A percentile compares a stretch with the other conserved stretches of the same genome.
Evolutionary conservation across 2,888 invertebrate genomes (phyloP).

Genomic region (Hypercompe scribonia): DNA sequence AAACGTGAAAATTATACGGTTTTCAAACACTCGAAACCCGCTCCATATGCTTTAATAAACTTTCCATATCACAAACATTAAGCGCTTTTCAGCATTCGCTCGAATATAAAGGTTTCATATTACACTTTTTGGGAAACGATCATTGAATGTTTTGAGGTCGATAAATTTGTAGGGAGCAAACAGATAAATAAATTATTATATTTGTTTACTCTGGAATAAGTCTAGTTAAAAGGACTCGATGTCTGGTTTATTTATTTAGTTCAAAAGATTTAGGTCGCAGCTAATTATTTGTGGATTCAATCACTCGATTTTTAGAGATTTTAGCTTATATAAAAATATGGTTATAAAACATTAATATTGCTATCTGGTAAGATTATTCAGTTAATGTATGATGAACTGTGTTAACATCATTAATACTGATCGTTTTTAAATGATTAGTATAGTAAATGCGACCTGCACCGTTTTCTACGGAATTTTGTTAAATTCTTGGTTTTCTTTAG

Average conservation of each 20-base stretch:
- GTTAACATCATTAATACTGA: background rate
- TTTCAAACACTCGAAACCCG: conserved; percentile 46
- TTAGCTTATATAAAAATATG: background rate
- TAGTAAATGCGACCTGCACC: too few species aligned
- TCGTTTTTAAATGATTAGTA: background rate
- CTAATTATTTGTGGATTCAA: background rate
- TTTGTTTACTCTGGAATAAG: background rate
- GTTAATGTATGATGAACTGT: too few species aligned
- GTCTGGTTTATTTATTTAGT: background rate
- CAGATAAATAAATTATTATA: conserved; percentile 9
- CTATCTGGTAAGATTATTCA: background rate
- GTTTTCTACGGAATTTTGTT: too few species aligned
- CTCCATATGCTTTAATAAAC: conserved; percentile 55
- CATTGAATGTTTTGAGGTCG: background rate
- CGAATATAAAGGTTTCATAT: conserved; percentile 2
- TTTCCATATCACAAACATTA: conserved; percentile 47
- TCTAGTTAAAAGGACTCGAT: background rate
- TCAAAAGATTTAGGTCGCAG: background rate
- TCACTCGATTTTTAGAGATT: background rate
- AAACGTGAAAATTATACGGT: conserved; percentile 71
- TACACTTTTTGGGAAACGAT: background rate
- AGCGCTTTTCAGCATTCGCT: conserved; percentile 3
- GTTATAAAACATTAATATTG: too few species aligned
- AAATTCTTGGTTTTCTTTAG: too few species aligned
- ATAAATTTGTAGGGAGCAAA: background rate